Evolutionary conservation across 2,888 invertebrate species (phyloP), one percentile per base, ranked within the genome.

Genomic region (Epinotia bilunana): DNA sequence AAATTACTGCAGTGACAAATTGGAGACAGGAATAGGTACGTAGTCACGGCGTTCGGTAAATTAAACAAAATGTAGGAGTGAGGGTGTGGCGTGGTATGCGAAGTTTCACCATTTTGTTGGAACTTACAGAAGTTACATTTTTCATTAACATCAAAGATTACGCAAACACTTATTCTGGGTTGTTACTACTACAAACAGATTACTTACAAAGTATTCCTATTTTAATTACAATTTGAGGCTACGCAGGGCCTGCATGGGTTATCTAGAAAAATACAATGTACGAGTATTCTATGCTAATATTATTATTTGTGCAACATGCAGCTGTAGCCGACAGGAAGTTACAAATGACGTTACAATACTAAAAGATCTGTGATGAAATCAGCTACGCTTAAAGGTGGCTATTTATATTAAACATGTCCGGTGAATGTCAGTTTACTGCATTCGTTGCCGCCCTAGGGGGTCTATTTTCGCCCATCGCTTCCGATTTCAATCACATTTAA

Each of bases 401-500:
- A 55, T 33, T 67, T 55, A 67, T 55, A 39, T 55, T 12, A 20
- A 67, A 67, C 55, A 67, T 55, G 18, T 67, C 33, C 39, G 53
- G 18, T 33, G 33, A 39, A 13, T 55, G 13, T 65, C 11, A 7
- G 20, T 18, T n/a, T 53, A 33, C 28, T 53, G 16, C 53, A 63
- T 60, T 60, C 4, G 13, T 23, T 28, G 20, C 20, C n/a, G 53
- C 7, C n/a, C 53, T n/a, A n/a, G 53, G 0, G 0, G n/a, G 53
- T 53, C 16, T 53, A n/a, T 53, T 53, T n/a, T n/a, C 7, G n/a
- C 5, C n/a, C 53, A 13, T n/a, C n/a, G n/a, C 53, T 53, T 53
- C 53, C n/a, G n/a, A 53, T 53, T 7, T 7, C 53, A 53, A 53
- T 53, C 6, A 53, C 53, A 53, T n/a, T 53, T n/a, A 13, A 53